Percentiles rank a stretch among this genome's conserved stretches.
Evolutionary conservation across 2,113 vertebrate species (phyloP).

Genomic region (Jacana jacana): DNA sequence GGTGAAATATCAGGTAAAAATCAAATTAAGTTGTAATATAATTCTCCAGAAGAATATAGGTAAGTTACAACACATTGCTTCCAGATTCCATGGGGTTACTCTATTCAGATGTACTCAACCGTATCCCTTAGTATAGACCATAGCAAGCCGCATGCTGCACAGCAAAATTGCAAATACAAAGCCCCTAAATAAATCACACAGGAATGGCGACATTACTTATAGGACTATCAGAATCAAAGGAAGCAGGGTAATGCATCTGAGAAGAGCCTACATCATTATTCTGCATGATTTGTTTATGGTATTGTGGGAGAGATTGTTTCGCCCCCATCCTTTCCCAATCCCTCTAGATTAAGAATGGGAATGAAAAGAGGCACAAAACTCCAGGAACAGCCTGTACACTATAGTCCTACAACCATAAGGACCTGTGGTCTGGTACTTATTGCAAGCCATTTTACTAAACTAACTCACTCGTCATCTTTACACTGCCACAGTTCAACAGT

Average conservation of each 20-base stretch:
- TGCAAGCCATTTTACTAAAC: not conserved
- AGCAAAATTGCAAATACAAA: not conserved
- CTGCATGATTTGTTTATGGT: not conserved
- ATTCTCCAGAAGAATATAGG: conserved; percentile 4
- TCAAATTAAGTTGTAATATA: conserved; percentile 46
- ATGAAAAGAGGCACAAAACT: not conserved
- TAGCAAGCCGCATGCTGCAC: not conserved
- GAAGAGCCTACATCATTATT: not conserved
- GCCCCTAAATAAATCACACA: conserved; percentile 33
- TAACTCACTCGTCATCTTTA: not conserved
- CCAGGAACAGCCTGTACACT: not conserved
- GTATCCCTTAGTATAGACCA: not conserved
- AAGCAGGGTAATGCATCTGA: not conserved
- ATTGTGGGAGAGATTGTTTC: not conserved
- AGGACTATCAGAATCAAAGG: conserved; percentile 34
- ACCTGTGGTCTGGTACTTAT: not conserved
- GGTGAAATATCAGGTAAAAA: conserved; percentile 77
- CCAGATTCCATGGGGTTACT: conserved; percentile 35
- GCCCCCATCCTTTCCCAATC: not conserved
- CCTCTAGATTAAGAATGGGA: not conserved
- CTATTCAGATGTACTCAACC: not conserved
- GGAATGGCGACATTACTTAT: conserved; percentile 26
- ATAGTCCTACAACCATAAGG: not conserved
- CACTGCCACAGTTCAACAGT: not conserved
- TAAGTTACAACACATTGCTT: not conserved